phyloP scores from a whole-genome alignment of 2,113 vertebrate species.

The Cnemophilus loriae region DNA sequence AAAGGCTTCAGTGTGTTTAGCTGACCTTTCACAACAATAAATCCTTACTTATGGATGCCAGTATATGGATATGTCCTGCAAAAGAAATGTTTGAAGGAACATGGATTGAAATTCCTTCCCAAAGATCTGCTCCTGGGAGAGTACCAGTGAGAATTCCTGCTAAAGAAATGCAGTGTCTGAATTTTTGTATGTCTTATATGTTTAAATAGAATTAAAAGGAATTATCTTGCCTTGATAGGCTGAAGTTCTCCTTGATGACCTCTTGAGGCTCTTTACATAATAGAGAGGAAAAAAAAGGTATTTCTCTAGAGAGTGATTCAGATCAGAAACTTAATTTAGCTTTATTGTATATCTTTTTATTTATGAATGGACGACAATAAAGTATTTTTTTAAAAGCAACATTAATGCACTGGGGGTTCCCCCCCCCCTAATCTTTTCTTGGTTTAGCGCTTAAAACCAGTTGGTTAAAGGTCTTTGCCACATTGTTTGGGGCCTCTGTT shows the following conservation, averaged over 20 bases:
- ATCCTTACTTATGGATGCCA: not conserved
- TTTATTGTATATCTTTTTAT: not conserved
- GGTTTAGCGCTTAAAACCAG: not conserved
- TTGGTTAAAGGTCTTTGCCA: not conserved
- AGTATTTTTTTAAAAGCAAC: not conserved
- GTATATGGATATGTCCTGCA: not conserved
- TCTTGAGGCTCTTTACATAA: not conserved
- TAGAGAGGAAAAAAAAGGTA: rapidly evolving
- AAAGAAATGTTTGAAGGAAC: not conserved
- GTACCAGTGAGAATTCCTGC: not conserved
- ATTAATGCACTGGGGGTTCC: not conserved
- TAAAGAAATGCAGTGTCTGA: not conserved
- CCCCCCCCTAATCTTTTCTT: not conserved
- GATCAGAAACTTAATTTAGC: not conserved
- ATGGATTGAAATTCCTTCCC: not conserved
- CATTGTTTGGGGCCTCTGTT: not conserved
- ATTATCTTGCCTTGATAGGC: not conserved
- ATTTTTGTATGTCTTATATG: not conserved
- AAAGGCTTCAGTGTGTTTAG: not conserved
- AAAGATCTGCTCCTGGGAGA: not conserved
- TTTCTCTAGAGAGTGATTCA: not conserved
- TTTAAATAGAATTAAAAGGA: not conserved
- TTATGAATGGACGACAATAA: not conserved
- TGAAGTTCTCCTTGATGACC: not conserved
- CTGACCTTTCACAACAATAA: not conserved